These are phyloP conservation scores for Hyperopisus bebe DNA, from an alignment of 2,113 vertebrate genomes.

Conservation along the genomic window DNA sequence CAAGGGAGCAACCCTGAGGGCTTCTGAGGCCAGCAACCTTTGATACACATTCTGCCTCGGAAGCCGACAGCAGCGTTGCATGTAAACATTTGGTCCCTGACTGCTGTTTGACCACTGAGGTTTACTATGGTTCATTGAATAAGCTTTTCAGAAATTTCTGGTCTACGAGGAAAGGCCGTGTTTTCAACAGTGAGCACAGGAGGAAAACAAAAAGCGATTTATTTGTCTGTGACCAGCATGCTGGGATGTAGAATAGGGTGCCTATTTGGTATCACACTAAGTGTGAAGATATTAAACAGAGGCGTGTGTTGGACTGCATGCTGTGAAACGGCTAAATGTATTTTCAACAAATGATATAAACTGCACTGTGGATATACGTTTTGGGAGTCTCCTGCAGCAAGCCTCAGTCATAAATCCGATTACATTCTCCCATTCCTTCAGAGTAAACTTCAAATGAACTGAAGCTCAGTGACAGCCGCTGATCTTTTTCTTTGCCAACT, in stretches of 20 bases:
- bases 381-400: background rate
- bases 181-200: background rate
- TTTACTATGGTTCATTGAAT: background rate
- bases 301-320: background rate
- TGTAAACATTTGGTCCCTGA: conserved; percentile 13
- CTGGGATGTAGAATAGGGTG: background rate
- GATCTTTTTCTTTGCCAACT: background rate
- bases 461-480: conserved; percentile 22
- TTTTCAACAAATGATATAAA: background rate
- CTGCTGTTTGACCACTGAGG: background rate
- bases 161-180: background rate
- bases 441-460: conserved; percentile 41
- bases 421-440: background rate
- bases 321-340: background rate
- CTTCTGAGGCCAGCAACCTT: conserved; percentile 14
- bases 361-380: background rate
- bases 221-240: background rate
- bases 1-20: conserved; percentile 14
- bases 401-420: background rate
- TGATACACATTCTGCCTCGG: background rate
- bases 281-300: background rate
- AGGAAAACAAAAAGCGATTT: background rate
- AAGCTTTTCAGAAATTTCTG: background rate
- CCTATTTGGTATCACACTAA: background rate
- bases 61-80: background rate